Conservation (phyloP, 2,888 invertebrate species). For the Trachelus tabidus region DNA sequence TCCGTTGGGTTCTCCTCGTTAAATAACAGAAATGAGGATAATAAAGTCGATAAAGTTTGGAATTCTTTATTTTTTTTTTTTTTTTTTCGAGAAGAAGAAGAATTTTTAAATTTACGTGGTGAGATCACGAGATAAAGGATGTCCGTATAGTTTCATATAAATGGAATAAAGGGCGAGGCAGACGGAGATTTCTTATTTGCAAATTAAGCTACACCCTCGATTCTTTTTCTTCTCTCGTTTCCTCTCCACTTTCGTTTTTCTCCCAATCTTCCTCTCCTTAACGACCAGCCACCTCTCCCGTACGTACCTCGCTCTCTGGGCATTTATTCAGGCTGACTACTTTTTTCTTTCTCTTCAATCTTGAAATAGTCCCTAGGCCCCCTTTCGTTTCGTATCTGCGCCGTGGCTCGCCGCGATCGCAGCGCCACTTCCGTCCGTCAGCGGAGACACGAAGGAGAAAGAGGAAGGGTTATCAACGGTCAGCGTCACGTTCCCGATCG, state of each 20-base stretch:
- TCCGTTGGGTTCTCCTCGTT: not conserved
- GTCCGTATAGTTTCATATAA: not conserved
- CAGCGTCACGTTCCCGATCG: slow-evolving; percentile 5
- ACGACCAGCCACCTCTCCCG: not conserved
- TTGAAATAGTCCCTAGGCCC: not conserved
- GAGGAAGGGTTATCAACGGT: not conserved
- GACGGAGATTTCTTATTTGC: slow-evolving; percentile 6
- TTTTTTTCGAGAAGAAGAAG: too few species aligned
- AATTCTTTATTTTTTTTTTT: not conserved
- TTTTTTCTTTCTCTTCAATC: not conserved
- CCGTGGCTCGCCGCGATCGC: not conserved
- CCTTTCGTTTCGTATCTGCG: not conserved
- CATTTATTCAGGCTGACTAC: slow-evolving; percentile 14
- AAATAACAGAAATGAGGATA: not conserved
- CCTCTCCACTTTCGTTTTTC: slow-evolving; percentile 5
- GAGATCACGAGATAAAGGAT: not conserved
- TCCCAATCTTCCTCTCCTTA: slow-evolving; percentile 12
- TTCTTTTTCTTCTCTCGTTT: slow-evolving; percentile 13
- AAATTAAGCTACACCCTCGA: slow-evolving; percentile 18
- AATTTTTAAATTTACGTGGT: not conserved
- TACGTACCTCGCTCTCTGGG: not conserved
- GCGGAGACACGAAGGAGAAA: not conserved
- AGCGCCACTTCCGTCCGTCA: not conserved
- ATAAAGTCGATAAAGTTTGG: not conserved
- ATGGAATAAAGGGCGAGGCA: slow-evolving; percentile 4